phyloP scores from a whole-genome alignment of 2,888 invertebrate species.

The Hermaeophaga mercurialis region DNA sequence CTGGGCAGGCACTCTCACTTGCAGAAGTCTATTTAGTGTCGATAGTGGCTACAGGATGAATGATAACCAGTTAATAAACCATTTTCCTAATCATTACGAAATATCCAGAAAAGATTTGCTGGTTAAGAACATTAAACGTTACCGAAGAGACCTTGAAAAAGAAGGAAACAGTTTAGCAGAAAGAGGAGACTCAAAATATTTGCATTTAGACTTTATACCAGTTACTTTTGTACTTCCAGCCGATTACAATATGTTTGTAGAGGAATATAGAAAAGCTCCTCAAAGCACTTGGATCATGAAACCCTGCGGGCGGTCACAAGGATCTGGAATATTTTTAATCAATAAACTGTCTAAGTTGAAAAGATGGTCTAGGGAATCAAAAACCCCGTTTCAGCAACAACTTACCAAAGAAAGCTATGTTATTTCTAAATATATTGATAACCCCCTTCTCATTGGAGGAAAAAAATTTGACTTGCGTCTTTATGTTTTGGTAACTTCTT shows the following conservation, averaged over 20 bases:
- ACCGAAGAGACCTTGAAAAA: conserved; percentile 89
- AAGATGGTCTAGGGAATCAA: conserved; percentile 86
- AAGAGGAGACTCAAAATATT: conserved; percentile 77
- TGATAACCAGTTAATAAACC: conserved; percentile 93
- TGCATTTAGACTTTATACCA: conserved; percentile 90
- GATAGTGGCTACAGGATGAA: conserved; percentile 91
- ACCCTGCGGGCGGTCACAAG: conserved; percentile 93
- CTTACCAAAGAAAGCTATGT: conserved; percentile 90
- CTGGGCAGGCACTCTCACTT: conserved; percentile 92
- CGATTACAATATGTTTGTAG: conserved; percentile 97
- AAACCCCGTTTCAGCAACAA: conserved; percentile 83
- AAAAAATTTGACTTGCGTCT: conserved; percentile 94
- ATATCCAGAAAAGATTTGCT: conserved; percentile 93
- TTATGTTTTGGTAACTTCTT: conserved; percentile 92
- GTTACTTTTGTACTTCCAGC: conserved; percentile 92
- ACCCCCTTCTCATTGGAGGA: conserved; percentile 92
- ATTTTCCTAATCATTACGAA: conserved; percentile 96
- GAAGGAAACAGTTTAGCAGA: conserved; percentile 88
- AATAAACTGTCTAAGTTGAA: conserved; percentile 94
- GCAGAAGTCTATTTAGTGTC: conserved; percentile 87
- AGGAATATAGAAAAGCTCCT: conserved; percentile 92
- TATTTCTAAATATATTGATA: conserved; percentile 92
- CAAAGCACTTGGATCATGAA: conserved; percentile 98
- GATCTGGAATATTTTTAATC: conserved; percentile 93
- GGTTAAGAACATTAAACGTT: conserved; percentile 94